Base-by-base conservation (phyloP, 2,113 vertebrate species). In the Grus americana region DNA sequence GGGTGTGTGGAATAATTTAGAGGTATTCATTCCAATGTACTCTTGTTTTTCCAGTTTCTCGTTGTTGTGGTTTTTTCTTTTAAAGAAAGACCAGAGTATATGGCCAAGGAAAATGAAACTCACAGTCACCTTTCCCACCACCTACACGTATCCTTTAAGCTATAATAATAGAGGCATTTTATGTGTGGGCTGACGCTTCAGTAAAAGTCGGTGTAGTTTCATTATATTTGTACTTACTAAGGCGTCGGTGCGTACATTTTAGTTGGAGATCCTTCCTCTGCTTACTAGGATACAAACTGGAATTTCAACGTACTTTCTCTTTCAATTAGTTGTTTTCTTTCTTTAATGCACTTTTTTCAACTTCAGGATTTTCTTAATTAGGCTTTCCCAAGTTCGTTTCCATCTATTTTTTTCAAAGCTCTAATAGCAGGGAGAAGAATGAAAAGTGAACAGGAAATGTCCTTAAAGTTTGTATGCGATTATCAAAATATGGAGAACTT, bases 101-200 rank as follows among this genome's bases (percentile, higher is more conserved):
- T 58, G 89, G 72, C 79, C 94, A 86, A 88, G 79, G 92, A 66
- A 92, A 96, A 94, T 66, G 75, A 95, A 93, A 91, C 66, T 90
- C 26, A 5, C 30, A 73, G 81, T 91, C 95, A 89, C 93, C 88
- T 91, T 88, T 89, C 58, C 66, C 71, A 90, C 90, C 91, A 88
- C 89, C 91, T 91, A 92, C 86, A 5, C 46, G 40, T 67, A 70
- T 58, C 34, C 87, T 95, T 87, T 80, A 68, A 85, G 79, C 66
- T 92, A 17, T 79, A 92, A 96, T 88, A 93, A 96, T 40, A 92
- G 66, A 82, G 84, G 66, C 7, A 15, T 66, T 87, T 76, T 70
- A 55, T 93, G 89, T 46, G 93, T 87, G 91, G 92, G 82, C 55
- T 68, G 62, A 20, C 52, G n/a, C 74, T 92, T 92, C 68, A 68